These are phyloP conservation scores for Blennius ocellaris DNA, from an alignment of 2,113 vertebrate genomes.

Conservation along the genomic window DNA sequence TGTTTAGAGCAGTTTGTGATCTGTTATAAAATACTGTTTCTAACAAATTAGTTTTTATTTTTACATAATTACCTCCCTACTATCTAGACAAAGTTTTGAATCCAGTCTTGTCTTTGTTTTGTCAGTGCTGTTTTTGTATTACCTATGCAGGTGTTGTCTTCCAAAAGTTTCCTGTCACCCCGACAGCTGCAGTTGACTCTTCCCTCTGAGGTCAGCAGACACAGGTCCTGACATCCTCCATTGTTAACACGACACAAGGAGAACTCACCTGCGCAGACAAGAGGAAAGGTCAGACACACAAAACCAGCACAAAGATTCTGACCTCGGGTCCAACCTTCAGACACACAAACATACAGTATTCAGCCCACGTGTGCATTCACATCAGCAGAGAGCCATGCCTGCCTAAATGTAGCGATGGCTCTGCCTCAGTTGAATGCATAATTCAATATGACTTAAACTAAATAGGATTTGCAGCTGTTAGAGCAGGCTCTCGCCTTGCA, in stretches of 20 bases:
- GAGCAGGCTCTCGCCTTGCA: constrained; percentile 17
- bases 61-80: no score
- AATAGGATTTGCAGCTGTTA: constrained; percentile 66
- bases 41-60: no score
- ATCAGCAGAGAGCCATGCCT: constrained; percentile 24
- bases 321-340: constrained; percentile 1
- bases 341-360: constrained; percentile 15
- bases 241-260: constrained; percentile 93
- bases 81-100: no score
- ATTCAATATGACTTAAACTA: constrained; percentile 59
- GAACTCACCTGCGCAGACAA: constrained; percentile 86
- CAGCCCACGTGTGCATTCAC: not conserved
- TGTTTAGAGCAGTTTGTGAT: no score
- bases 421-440: constrained; percentile 46
- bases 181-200: constrained; percentile 96
- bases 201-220: constrained; percentile 91
- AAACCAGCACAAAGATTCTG: constrained; percentile 7
- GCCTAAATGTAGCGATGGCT: constrained; percentile 23
- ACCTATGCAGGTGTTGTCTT: constrained; percentile 95
- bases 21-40: no score
- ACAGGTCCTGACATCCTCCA: constrained; percentile 94
- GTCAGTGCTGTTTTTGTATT: constrained; percentile 12
- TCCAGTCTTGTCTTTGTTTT: no score
- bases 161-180: constrained; percentile 90
- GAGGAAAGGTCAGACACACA: constrained; percentile 6